A percentile compares a stretch with the other conserved stretches of the same genome.
These are phyloP conservation scores for Megaustenia siamemsis DNA, from an alignment of 2,888 invertebrate species.

Conservation along the genomic window DNA sequence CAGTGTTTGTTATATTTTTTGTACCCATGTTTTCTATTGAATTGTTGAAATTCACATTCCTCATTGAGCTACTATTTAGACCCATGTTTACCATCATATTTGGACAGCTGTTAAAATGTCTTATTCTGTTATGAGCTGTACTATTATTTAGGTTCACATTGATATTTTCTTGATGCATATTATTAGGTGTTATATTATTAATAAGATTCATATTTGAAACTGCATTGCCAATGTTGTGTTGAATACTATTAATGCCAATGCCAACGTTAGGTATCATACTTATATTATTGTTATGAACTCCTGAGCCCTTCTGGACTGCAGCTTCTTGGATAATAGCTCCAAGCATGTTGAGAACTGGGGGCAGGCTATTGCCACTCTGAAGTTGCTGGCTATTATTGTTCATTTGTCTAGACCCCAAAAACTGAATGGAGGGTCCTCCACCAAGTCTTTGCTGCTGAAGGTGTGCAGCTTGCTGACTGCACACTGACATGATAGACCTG, in stretches of 20 bases:
- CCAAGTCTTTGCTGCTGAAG: constrained; percentile 18
- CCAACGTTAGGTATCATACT: constrained; percentile 19
- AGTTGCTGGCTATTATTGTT: constrained; percentile 7
- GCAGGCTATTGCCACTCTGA: constrained; percentile 40
- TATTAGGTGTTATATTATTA: background rate
- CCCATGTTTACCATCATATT: constrained; percentile 46
- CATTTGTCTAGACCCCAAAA: constrained; percentile 23
- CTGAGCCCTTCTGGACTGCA: constrained; percentile 46
- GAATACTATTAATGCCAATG: background rate
- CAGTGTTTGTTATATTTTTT: background rate
- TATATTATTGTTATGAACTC: constrained; percentile 29
- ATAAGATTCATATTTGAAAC: background rate
- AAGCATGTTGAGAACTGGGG: constrained; percentile 61
- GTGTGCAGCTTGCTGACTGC: constrained; percentile 39
- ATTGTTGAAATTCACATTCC: background rate
- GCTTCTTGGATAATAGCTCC: constrained; percentile 49
- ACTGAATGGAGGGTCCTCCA: constrained; percentile 33
- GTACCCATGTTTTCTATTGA: constrained; percentile 9
- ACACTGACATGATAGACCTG: constrained; percentile 4
- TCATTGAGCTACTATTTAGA: constrained; percentile 47
- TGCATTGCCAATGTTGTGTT: background rate
- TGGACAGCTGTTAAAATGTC: background rate
- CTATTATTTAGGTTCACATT: background rate
- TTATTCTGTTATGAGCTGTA: constrained; percentile 26
- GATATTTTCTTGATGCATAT: background rate